Evolutionary conservation across 1,140 invertebrate genomes (phyloP), one percentile per base, ranked within the genome.

Genomic region (Caenorhabditis remanei): DNA sequence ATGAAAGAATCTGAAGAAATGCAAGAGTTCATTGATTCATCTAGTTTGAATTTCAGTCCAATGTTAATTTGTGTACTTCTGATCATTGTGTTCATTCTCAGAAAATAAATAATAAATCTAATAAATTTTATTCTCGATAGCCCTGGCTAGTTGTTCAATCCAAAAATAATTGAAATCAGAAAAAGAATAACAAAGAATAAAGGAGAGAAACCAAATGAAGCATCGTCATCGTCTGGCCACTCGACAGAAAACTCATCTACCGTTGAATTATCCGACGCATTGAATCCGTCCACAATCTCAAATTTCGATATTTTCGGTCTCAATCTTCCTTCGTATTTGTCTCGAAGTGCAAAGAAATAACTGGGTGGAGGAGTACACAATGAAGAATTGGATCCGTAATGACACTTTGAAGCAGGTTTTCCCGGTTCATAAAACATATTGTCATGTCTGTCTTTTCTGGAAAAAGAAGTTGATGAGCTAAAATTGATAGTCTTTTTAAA

Each of bases 301-400:
- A 19, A 58, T 58, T 58, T 58, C 13, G 55, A 16, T 7, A 58
- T 58, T n/a, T n/a, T 58, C 4, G 55, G 55, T 58, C 55, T 58
- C n/a, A 58, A n/a, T 58, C 55, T 58, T 14, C n/a, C 6, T n/a
- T 58, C 55, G n/a, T 58, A 58, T 58, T 58, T 58, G 55, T 58
- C 55, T 7, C 55, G 55, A 58, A 58, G 55, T 16, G 55, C 55
- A 58, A 58, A 58, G 19, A 58, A 58, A 58, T 58, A 58, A 58
- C 55, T 58, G 6, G 55, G 55, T 19, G 55, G 55, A 1, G 55
- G 55, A 19, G 19, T 11, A 58, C 55, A 58, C 14, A 58, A n/a
- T 16, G 55, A 58, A 7, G 13, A 16, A 19, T 58, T n/a, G 6
- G n/a, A 14, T 5, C 55, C 55, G n/a, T 58, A 58, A n/a, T n/a